Base-by-base conservation (phyloP, 1,140 invertebrate species). In the Rhopalosiphum maidis region DNA sequence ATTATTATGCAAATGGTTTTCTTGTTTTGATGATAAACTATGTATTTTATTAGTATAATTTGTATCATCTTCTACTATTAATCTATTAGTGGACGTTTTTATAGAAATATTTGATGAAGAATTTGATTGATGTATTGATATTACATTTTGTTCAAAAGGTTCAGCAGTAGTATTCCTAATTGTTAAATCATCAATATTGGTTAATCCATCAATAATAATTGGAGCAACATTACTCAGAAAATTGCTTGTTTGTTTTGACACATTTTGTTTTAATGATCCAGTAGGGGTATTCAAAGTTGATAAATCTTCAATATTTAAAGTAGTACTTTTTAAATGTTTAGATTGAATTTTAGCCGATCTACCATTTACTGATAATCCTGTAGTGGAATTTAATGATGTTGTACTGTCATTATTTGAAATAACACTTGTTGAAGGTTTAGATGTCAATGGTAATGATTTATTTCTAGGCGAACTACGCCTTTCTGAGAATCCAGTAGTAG, bases 241-340 rank as follows among this genome's bases (percentile, higher is more conserved):
- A 30, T 60, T 30, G 2, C 6, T 30, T 3, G 43, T 90, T n/a
- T 43, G 21, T 68, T 90, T 68, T n/a, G 25, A 51, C 35, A 9
- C 21, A 37, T 83, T 83, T 83, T 37, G 77, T 83, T 37, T 86
- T 86, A 86, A 86, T 83, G 77, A 83, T 83, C 4, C 83, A 46
- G 8, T 86, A 30, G 21, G 46, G 23, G 21, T 43, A 43, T 86
- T 86, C 3, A 46, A 86, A 22, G 35, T 35, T 83, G 21, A 22
- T 86, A 22, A 25, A 37, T 8, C 6, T 43, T 85, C 37, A 85
- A 22, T 85, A 43, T 85, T 9, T 43, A 30, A 46, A 46, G 41
- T 43, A 46, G 41, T 8, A 85, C 35, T 37, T 48, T 48, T 48
- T 48, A 48, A 48, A 48, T 48, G 48, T 48, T 48, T 48, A 15